Conservation (phyloP, 2,113 vertebrate genomes). For the Hucho hucho region DNA sequence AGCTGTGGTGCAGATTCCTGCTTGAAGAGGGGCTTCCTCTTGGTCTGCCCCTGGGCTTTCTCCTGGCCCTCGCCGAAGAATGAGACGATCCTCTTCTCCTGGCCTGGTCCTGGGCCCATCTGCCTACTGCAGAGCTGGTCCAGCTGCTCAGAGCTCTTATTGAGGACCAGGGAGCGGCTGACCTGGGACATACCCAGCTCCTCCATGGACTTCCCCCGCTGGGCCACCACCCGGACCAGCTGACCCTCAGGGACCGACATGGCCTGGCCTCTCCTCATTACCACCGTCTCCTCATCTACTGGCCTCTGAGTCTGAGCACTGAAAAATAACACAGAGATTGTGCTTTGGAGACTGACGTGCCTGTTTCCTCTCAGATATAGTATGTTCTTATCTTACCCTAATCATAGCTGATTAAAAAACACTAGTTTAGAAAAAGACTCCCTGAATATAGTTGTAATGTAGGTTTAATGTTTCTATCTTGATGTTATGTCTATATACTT, state of each 20-base stretch:
- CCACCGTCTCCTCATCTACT: constrained; percentile 13
- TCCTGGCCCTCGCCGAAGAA: constrained; percentile 10
- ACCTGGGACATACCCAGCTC: constrained; percentile 61
- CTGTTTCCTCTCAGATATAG: not conserved
- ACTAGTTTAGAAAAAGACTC: not conserved
- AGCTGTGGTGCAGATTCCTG: constrained; percentile 38
- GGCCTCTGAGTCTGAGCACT: constrained; percentile 49
- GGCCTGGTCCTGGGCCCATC: not conserved
- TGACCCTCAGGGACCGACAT: constrained; percentile 36
- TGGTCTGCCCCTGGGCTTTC: constrained; percentile 45
- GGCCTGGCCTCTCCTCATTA: constrained; percentile 10
- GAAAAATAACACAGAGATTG: constrained; percentile 5
- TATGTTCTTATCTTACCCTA: no score
- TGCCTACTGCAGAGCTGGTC: constrained; percentile 46
- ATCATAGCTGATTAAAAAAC: not conserved
- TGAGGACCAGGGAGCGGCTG: constrained; percentile 52
- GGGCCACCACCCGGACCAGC: constrained; percentile 53
- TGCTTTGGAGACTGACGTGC: no score
- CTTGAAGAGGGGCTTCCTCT: constrained; percentile 39
- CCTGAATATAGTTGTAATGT: not conserved
- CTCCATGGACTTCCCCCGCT: constrained; percentile 77
- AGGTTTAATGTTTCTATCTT: not conserved
- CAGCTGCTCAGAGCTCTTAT: constrained; percentile 76
- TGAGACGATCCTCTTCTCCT: constrained; percentile 35
- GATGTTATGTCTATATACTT: not conserved